Conservation (phyloP, 2,888 invertebrate species). For the Lepidochrysops patricia region DNA sequence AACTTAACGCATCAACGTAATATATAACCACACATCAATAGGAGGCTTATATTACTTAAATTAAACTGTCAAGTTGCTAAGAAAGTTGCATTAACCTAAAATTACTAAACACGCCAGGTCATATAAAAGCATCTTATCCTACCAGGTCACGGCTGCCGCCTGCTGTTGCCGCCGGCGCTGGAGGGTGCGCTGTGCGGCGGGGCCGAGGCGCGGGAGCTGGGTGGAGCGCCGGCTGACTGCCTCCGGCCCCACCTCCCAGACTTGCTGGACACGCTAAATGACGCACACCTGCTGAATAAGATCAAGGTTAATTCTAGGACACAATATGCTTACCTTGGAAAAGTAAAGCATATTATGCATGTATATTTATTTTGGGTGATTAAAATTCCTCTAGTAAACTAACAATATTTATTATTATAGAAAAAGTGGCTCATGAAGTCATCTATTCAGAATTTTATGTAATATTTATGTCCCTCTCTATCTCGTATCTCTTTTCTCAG, state of each 20-base stretch:
- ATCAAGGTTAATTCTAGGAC: conserved; percentile 82
- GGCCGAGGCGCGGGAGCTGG: conserved; percentile 69
- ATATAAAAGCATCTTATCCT: background rate
- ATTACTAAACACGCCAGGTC: too few relatives aligned
- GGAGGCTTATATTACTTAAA: background rate
- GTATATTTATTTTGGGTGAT: too few relatives aligned
- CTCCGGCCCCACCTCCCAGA: conserved; percentile 94
- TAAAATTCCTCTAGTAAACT: too few relatives aligned
- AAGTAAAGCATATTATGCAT: too few relatives aligned
- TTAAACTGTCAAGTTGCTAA: too few relatives aligned
- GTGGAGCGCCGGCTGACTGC: conserved; percentile 94
- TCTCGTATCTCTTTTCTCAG: conserved; percentile 28
- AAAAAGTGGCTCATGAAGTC: too few relatives aligned
- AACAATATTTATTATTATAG: too few relatives aligned
- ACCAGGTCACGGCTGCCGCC: conserved; percentile 58
- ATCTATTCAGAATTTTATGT: too few relatives aligned
- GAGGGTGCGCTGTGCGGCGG: conserved; percentile 33
- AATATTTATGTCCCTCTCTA: background rate
- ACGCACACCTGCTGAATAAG: conserved; percentile 96
- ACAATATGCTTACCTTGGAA: too few relatives aligned
- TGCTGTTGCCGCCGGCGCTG: conserved; percentile 81
- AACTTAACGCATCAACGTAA: too few relatives aligned
- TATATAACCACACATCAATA: too few relatives aligned
- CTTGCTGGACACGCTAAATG: conserved; percentile 94
- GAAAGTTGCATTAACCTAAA: too few relatives aligned